Conservation (phyloP, 2,113 vertebrate species). For the Ovibos moschatus region DNA sequence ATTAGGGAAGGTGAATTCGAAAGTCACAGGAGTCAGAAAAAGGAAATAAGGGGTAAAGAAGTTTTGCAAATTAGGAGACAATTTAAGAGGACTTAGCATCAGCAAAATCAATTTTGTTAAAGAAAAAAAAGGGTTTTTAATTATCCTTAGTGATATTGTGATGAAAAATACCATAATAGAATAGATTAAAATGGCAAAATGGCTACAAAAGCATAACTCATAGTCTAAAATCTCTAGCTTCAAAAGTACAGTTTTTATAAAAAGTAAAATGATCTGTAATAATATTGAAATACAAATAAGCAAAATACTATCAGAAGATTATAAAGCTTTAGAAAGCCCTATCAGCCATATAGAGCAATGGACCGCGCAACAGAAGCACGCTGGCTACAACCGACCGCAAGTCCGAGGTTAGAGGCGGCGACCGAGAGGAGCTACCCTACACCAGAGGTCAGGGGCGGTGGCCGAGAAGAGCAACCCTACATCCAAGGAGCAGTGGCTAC, state of each 20-base stretch:
- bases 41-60: not conserved
- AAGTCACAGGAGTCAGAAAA: not conserved
- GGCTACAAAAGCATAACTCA: not conserved
- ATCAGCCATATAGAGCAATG: not conserved
- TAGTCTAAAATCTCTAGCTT: not conserved
- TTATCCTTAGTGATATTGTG: not conserved
- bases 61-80: not conserved
- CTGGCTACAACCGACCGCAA: fast-evolving
- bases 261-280: not conserved
- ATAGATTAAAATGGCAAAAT: not conserved
- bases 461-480: fast-evolving
- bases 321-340: not conserved
- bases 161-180: not conserved
- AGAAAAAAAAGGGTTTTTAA: not conserved
- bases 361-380: fast-evolving
- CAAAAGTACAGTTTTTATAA: not conserved
- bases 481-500: no score
- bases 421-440: fast-evolving
- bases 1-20: not conserved
- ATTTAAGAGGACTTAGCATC: not conserved
- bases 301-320: not conserved
- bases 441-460: fast-evolving
- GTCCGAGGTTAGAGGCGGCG: fast-evolving
- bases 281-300: not conserved
- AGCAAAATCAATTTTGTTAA: not conserved